Conservation (phyloP, 2,113 vertebrate genomes). For the Anthoscopus minutus region DNA sequence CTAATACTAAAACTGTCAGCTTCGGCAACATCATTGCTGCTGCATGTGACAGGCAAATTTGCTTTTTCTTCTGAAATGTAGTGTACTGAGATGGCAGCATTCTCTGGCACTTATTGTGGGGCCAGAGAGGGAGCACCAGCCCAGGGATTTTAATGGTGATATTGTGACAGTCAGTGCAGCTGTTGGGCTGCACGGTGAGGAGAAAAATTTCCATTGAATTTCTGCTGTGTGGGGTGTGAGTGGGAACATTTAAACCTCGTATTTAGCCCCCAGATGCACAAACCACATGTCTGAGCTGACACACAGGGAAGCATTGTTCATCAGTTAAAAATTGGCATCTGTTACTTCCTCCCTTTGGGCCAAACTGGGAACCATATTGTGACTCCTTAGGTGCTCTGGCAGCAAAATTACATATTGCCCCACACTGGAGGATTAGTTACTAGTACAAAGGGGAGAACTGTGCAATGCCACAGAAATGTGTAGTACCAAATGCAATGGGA, state of each 20-base stretch:
- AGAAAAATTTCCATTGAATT: neutral
- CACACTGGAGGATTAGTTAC: neutral
- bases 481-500: neutral
- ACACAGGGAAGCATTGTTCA: slow-evolving; percentile 56
- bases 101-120: neutral
- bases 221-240: neutral
- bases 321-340: slow-evolving; percentile 37
- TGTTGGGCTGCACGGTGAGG: neutral
- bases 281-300: slow-evolving; percentile 57
- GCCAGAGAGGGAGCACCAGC: fast-evolving
- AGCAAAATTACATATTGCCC: neutral
- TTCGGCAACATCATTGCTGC: neutral
- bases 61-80: neutral
- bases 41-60: neutral
- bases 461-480: neutral
- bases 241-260: slow-evolving; percentile 13
- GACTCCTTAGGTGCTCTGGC: neutral
- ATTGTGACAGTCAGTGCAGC: neutral
- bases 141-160: neutral
- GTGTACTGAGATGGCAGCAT: neutral
- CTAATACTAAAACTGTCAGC: neutral
- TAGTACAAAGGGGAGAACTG: neutral
- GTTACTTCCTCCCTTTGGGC: slow-evolving; percentile 30
- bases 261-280: slow-evolving; percentile 36
- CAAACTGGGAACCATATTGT: neutral